Percentiles rank a stretch among this genome's conserved stretches.
These are phyloP conservation scores for Drosophila putrida DNA, from an alignment of 2,888 invertebrate species.

Conservation along the genomic window DNA sequence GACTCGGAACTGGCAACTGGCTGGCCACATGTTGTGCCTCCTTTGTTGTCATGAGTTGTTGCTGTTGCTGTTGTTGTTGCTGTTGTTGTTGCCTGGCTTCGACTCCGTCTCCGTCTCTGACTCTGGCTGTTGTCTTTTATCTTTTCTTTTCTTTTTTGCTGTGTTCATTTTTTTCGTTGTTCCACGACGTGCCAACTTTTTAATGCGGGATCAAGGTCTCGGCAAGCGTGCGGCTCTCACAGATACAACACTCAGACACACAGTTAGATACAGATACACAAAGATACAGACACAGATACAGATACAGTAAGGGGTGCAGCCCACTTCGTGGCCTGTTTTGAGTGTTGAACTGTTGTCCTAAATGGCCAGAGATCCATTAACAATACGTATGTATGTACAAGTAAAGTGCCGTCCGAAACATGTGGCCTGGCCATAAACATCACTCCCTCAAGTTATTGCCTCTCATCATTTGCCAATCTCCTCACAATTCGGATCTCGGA, in stretches of 20 bases:
- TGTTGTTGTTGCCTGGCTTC: constrained; percentile 22
- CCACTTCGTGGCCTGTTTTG: constrained; percentile 49
- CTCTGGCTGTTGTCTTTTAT: constrained; percentile 40
- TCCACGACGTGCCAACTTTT: constrained; percentile 70
- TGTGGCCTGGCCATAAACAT: constrained; percentile 42
- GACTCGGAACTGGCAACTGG: constrained; percentile 20
- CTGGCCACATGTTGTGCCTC: constrained; percentile 29
- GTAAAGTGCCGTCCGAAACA: constrained; percentile 38
- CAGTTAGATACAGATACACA: background rate
- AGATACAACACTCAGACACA: constrained; percentile 31
- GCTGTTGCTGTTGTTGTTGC: constrained; percentile 1
- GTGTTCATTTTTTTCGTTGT: constrained; percentile 37
- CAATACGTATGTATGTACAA: constrained; percentile 49
- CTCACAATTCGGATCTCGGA: constrained; percentile 8
- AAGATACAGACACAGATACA: constrained; percentile 13
- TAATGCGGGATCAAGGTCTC: constrained; percentile 84
- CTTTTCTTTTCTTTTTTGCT: constrained; percentile 34
- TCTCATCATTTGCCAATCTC: constrained; percentile 45
- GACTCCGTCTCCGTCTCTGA: constrained; percentile 42
- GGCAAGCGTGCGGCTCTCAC: constrained; percentile 55
- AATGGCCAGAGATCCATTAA: constrained; percentile 54
- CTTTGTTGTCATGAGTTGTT: constrained; percentile 21
- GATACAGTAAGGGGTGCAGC: constrained; percentile 30
- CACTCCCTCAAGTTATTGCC: constrained; percentile 37
- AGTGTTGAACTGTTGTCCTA: constrained; percentile 48